phyloP scores from a whole-genome alignment of 2,888 invertebrate genomes.

The Tipula lateralis region DNA sequence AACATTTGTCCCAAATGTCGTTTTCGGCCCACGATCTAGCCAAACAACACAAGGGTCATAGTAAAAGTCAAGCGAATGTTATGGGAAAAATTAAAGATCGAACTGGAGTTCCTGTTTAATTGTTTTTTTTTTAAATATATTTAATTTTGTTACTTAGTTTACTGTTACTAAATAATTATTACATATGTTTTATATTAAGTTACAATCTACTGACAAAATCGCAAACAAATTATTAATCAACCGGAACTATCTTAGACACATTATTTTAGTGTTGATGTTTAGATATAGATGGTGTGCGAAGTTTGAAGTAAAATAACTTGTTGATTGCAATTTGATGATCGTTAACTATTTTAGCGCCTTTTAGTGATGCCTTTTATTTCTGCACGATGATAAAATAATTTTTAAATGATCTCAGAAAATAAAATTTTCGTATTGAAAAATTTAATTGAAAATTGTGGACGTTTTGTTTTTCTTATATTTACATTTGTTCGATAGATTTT shows the following conservation, averaged over 20 bases:
- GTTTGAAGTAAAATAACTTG: not conserved
- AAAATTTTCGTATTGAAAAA: not conserved
- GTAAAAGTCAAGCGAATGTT: slow-evolving; percentile 49
- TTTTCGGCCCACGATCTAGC: slow-evolving; percentile 40
- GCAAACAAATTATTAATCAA: not conserved
- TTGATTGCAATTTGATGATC: not conserved
- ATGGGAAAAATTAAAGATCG: slow-evolving; percentile 49
- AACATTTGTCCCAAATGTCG: slow-evolving; percentile 47
- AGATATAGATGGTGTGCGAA: not conserved
- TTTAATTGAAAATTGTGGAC: not conserved
- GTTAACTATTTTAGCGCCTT: slow-evolving; percentile 3
- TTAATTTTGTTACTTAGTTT: not conserved
- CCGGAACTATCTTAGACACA: not conserved
- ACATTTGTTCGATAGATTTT: too few relatives aligned
- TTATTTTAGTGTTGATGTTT: not conserved
- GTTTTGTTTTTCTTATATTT: not conserved
- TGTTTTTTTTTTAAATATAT: too few relatives aligned
- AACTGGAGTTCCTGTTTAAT: slow-evolving; percentile 49
- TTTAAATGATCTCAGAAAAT: not conserved
- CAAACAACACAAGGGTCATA: slow-evolving; percentile 41
- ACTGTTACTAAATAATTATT: not conserved
- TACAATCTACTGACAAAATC: not conserved
- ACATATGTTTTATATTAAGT: not conserved
- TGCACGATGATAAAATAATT: not conserved
- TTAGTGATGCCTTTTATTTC: slow-evolving; percentile 24